These are phyloP conservation scores for Anastrepha obliqua DNA, from an alignment of 1,140 invertebrate genomes.

Conservation along the genomic window DNA sequence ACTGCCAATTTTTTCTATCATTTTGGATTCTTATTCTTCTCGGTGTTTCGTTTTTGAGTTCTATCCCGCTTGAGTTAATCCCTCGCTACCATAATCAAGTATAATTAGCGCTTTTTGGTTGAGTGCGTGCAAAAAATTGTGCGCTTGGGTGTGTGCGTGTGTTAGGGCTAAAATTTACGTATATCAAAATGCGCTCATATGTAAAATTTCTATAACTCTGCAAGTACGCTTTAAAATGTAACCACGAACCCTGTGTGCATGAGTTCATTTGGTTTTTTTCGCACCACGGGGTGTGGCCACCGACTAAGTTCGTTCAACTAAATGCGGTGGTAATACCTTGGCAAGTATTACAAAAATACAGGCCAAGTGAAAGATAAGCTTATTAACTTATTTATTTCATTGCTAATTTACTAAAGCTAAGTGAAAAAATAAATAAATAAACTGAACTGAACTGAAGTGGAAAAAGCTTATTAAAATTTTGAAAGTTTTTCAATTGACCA, in stretches of 20 bases:
- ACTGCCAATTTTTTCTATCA: conserved; percentile 10
- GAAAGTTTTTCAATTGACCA: too few relatives aligned
- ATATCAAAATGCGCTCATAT: neutral
- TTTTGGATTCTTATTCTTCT: conserved; percentile 1
- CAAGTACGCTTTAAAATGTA: neutral
- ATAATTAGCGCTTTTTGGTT: conserved; percentile 53
- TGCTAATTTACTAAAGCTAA: too few relatives aligned
- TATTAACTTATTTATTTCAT: neutral
- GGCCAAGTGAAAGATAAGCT: neutral
- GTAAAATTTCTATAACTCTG: neutral
- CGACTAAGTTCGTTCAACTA: conserved; percentile 29
- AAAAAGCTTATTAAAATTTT: too few relatives aligned
- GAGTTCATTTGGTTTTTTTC: neutral
- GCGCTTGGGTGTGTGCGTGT: neutral
- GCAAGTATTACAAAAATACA: neutral
- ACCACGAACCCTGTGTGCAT: neutral
- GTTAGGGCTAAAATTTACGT: too few relatives aligned
- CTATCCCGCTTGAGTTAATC: neutral
- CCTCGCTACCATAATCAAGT: conserved; percentile 41
- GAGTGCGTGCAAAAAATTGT: conserved; percentile 55
- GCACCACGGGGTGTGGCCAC: conserved; percentile 26
- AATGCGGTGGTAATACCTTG: conserved; percentile 8
- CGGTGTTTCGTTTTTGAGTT: neutral
- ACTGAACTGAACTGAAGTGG: too few relatives aligned
- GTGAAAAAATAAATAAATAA: too few relatives aligned